Evolutionary conservation across 2,797 vertebrate genomes (phyloP).

Genomic region (Acrossocheilus fasciatus): DNA sequence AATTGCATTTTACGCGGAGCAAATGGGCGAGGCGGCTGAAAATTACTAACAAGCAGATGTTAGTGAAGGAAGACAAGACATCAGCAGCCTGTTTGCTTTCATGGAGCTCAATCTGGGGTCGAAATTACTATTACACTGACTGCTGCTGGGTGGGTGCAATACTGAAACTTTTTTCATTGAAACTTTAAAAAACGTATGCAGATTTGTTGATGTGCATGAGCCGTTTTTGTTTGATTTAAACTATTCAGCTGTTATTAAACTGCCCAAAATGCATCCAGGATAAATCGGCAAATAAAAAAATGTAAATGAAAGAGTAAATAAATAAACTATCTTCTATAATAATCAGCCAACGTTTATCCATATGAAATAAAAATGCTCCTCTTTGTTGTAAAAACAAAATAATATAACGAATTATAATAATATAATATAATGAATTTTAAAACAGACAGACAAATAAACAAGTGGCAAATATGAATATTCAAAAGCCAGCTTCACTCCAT

Average conservation of each 20-base stretch:
- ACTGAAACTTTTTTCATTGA: neutral
- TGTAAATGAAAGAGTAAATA: neutral
- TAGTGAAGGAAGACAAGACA: constrained; percentile 62
- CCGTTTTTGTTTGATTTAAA: neutral
- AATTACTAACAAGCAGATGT: constrained; percentile 68
- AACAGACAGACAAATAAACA: constrained; percentile 76
- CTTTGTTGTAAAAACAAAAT: constrained; percentile 61
- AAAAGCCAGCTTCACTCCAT: constrained; percentile 68
- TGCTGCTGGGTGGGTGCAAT: neutral
- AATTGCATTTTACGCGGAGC: constrained; percentile 67
- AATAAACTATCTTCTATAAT: neutral
- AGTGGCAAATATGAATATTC: constrained; percentile 79
- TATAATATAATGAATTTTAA: constrained; percentile 49
- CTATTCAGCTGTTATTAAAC: neutral
- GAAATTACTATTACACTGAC: constrained; percentile 15
- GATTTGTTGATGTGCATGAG: neutral
- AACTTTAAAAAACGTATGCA: neutral
- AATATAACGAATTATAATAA: constrained; percentile 40
- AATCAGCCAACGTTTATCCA: neutral
- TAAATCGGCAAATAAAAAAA: neutral
- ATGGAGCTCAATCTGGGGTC: constrained; percentile 39
- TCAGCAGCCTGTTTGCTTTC: constrained; percentile 50
- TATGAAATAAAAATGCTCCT: neutral
- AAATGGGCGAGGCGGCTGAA: constrained; percentile 60
- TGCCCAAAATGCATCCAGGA: neutral